A percentile compares a stretch with the other conserved stretches of the same genome.
These are phyloP conservation scores for Ricordea florida DNA, from an alignment of 92 coral and sea anemone species.

Conservation along the genomic window DNA sequence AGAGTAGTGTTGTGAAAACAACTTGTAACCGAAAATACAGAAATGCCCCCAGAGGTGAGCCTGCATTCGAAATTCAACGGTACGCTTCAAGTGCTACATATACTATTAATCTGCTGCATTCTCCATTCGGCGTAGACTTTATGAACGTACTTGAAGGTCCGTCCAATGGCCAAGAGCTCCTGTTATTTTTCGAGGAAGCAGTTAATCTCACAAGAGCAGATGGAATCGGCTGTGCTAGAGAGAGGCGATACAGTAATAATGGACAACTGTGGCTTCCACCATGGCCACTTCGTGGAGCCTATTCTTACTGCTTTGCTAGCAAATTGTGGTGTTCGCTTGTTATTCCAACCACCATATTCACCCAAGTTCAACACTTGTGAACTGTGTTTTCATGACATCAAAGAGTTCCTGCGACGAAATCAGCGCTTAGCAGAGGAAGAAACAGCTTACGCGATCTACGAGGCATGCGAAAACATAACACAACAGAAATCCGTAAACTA, in stretches of 20 bases:
- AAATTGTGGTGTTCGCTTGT: conserved; percentile 13
- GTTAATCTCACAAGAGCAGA: conserved; percentile 31
- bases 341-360: conserved; percentile 58
- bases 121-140: conserved; percentile 37
- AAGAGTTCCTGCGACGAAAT: conserved; percentile 33
- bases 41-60: conserved; percentile 45
- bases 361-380: conserved; percentile 53
- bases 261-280: conserved; percentile 79
- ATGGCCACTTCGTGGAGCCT: conserved; percentile 45
- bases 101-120: conserved; percentile 43
- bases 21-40: conserved; percentile 29
- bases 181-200: conserved; percentile 49
- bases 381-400: conserved; percentile 41
- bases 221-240: conserved; percentile 48
- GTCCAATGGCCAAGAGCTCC: conserved; percentile 36
- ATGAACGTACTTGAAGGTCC: conserved; percentile 31
- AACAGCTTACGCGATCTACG: conserved; percentile 24
- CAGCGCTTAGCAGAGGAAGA: conserved; percentile 32
- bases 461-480: conserved; percentile 10
- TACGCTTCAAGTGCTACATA: conserved; percentile 47
- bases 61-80: conserved; percentile 39
- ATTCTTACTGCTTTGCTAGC: conserved; percentile 15
- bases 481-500: background rate
- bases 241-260: conserved; percentile 55
- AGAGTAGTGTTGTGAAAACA: conserved; percentile 24